These are phyloP conservation scores for Pseudorectes ferrugineus DNA, from an alignment of 2,113 vertebrate species.

Conservation along the genomic window DNA sequence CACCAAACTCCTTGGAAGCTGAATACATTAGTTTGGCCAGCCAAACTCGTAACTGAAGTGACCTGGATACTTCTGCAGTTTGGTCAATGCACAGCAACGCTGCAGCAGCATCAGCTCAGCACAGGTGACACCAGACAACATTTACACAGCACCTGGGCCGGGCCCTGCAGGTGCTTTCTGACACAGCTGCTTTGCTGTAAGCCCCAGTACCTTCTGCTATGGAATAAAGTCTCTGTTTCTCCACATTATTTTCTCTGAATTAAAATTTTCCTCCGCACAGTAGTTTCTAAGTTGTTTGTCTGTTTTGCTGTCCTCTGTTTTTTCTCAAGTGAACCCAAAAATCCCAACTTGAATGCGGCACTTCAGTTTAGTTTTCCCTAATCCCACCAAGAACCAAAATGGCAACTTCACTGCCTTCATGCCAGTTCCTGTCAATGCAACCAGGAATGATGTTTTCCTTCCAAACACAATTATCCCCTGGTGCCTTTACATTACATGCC, in stretches of 20 bases:
- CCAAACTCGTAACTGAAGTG: background rate
- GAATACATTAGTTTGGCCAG: background rate
- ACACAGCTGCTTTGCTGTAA: background rate
- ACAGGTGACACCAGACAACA: background rate
- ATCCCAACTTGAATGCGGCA: background rate
- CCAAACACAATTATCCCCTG: background rate
- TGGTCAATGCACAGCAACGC: background rate
- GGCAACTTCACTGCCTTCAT: background rate
- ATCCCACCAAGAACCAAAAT: background rate
- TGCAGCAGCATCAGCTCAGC: background rate
- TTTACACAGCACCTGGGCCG: background rate
- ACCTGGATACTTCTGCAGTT: background rate
- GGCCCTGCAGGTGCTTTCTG: background rate
- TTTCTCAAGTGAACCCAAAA: background rate
- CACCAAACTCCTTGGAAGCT: background rate
- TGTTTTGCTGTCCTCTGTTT: background rate
- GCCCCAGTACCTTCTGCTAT: background rate
- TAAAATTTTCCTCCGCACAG: background rate
- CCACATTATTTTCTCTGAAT: background rate
- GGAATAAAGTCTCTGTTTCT: background rate
- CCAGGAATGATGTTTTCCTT: background rate
- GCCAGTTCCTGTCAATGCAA: background rate
- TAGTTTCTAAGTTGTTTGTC: background rate
- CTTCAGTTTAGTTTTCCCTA: background rate
- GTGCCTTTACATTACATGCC: fast-evolving